Evolutionary conservation across 2,888 invertebrate species (phyloP), one percentile per base, ranked within the genome.

Genomic region (Erynnis tages): DNA sequence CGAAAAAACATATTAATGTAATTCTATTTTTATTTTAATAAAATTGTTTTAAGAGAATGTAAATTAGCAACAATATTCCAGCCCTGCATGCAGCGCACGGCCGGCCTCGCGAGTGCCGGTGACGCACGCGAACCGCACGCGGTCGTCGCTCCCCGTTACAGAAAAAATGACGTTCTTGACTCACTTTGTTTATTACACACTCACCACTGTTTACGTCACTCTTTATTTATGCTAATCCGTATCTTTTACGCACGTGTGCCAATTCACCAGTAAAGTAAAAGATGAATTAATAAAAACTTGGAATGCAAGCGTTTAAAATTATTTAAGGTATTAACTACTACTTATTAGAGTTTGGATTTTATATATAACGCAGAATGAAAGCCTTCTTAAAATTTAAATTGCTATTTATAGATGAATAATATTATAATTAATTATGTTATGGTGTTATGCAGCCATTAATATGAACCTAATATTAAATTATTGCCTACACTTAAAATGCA

Each of bases 131-230:
- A 63, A 71, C 73, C 76, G 78, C 78, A 76, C 67, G 71, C 80
- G 85, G 85, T 85, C 86, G 78, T 73, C 83, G 87, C 76, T 79
- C 86, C 73, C 79, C 57, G 71, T 78, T 69, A 62, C 62, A 62
- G 61, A 71, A 73, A 74, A 69, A 78, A 77, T 73, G 73, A 76
- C 73, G 69, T 66, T 65, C 64, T 72, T 82, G 79, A 84, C 71
- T 84, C 79, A 82, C 69, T 74, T 71, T 68, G 71, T 74, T 73
- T 77, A 71, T 68, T 69, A 68, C 69, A 69, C 67, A 62, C 65
- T 67, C 64, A 65, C 62, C 58, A 54, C 56, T 56, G 61, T 67
- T 71, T 67, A 71, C 70, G 72, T 73, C 67, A 67, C 57, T 56
- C 57, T 56, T 60, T 62, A 61, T 62, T 64, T 64, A 57, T 63